A percentile compares a stretch with the other conserved stretches of the same genome.
Conservation (phyloP, 2,797 vertebrate species). For the Macrochelys suwanniensis region DNA sequence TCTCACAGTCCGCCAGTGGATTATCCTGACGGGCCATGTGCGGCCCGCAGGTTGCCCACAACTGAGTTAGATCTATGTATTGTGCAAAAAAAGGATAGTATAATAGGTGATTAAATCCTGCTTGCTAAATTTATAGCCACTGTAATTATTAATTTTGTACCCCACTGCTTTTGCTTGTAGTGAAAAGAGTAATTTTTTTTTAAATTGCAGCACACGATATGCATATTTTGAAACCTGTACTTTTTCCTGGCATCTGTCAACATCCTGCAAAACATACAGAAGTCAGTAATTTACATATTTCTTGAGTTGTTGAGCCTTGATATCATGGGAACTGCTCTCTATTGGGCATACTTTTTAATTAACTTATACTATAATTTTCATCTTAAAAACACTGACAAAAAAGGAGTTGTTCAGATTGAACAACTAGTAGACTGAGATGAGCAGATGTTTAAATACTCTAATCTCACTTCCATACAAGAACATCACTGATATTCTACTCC, state of each 20-base stretch:
- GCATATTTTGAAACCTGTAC: background rate
- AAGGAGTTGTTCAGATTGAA: background rate
- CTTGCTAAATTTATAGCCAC: background rate
- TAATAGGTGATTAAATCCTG: background rate
- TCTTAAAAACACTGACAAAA: conserved; percentile 11
- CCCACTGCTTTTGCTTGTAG: background rate
- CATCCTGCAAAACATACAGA: background rate
- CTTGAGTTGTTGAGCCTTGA: background rate
- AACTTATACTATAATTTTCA: conserved; percentile 41
- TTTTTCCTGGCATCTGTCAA: background rate
- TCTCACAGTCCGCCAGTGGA: no score
- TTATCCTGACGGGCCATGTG: no score
- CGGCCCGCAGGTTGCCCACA: no score
- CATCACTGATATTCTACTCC: conserved; percentile 26
- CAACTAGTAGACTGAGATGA: conserved; percentile 18
- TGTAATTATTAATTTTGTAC: background rate
- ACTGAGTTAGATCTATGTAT: accelerated
- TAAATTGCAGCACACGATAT: background rate
- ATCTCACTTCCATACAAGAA: background rate
- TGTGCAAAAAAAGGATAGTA: background rate
- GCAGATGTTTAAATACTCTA: conserved; percentile 38
- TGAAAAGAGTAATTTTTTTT: background rate
- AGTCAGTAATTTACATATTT: background rate
- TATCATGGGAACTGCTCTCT: conserved; percentile 15
- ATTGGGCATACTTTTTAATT: conserved; percentile 46